Evolutionary conservation across 2,888 invertebrate species (phyloP), one percentile per base, ranked within the genome.

Genomic region (Zhuqinia jingwanae): DNA sequence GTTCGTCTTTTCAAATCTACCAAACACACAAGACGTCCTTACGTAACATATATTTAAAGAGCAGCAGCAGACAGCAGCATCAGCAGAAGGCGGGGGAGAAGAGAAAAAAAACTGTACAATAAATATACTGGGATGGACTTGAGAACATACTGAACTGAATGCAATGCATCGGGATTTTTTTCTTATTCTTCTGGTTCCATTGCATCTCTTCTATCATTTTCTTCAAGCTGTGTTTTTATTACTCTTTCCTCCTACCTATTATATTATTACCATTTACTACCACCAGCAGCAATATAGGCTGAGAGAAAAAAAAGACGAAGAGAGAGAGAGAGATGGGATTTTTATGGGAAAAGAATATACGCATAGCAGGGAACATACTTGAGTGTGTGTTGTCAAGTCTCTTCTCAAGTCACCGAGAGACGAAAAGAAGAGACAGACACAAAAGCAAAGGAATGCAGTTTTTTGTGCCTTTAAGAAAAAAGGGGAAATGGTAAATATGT

Each of bases 361-460:
- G 76, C 76, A 25, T 76, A 56, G 76, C 76, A 76, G 76, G 76
- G 76, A 76, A 58, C 76, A 58, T 20, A 22, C 25, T 58, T 36
- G 36, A 36, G 8, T 36, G 36, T 36, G 36, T 36, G 36, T 50
- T 2, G 13, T 50, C n/a, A 50, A n/a, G n/a, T 15, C 15, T 15
- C 50, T 2, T 8, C 2, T n/a, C 13, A 50, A 50, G 50, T 50
- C 50, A n/a, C n/a, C 50, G 25, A 47, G 22, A 42, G 8, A 60
- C 58, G 58, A 60, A 13, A 20, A 73, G 58, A 45, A 13, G 11
- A 68, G 36, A 3, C 53, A 80, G 65, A 80, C 47, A 80, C 47
- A 75, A 82, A 65, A 77, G 76, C 83, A 50, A 83, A 83, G 83
- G 83, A 83, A 83, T 83, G 83, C 83, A 83, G 83, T 81, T 81